phyloP scores from a whole-genome alignment of 2,888 invertebrate genomes.

The Eurytoma californica region DNA sequence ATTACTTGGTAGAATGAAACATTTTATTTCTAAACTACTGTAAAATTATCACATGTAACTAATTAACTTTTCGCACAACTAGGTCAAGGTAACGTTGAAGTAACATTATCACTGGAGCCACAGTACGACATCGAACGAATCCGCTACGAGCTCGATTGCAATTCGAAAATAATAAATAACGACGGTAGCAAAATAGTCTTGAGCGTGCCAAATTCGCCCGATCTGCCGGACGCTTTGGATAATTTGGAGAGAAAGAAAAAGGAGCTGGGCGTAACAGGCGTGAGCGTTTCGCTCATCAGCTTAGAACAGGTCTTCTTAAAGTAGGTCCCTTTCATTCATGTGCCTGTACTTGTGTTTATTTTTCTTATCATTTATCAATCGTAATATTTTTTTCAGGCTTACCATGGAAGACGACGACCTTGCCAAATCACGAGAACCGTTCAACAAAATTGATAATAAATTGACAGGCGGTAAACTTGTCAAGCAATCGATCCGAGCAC shows the following conservation, averaged over 20 bases:
- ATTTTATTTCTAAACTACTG: neutral
- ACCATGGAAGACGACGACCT: constrained; percentile 59
- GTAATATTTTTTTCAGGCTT: constrained; percentile 14
- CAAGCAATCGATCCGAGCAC: constrained; percentile 67
- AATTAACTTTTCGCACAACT: neutral
- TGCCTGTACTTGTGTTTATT: neutral
- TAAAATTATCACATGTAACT: neutral
- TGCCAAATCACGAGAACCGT: constrained; percentile 59
- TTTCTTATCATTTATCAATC: too few relatives aligned
- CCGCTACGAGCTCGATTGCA: constrained; percentile 70
- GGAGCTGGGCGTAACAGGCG: constrained; percentile 81
- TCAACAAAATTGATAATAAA: constrained; percentile 61
- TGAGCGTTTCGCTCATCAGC: constrained; percentile 89
- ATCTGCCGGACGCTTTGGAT: constrained; percentile 80
- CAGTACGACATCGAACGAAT: constrained; percentile 66
- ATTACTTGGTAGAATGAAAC: constrained; percentile 72
- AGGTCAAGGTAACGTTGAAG: constrained; percentile 62
- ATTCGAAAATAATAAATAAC: constrained; percentile 70
- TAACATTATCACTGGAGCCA: constrained; percentile 61
- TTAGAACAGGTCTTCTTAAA: constrained; percentile 93
- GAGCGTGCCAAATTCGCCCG: constrained; percentile 76
- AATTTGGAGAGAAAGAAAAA: constrained; percentile 78
- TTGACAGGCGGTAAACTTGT: constrained; percentile 64
- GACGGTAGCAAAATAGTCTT: constrained; percentile 76
- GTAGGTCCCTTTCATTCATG: constrained; percentile 70